A percentile compares a stretch with the other conserved stretches of the same genome.
phyloP scores from a whole-genome alignment of 1,140 invertebrate genomes.

The Drosophila truncata region DNA sequence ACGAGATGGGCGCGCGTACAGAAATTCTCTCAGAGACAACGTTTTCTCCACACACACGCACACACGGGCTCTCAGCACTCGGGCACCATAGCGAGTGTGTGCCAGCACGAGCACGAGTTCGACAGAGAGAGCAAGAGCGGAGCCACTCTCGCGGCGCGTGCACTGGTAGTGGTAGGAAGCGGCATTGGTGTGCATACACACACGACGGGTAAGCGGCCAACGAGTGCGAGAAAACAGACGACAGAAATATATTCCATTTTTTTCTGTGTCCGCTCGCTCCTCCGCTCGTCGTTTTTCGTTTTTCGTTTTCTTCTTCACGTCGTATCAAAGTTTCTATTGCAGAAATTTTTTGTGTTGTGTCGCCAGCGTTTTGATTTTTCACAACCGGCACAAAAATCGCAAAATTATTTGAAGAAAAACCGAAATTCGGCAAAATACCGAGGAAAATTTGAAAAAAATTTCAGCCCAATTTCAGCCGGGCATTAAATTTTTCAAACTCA shows the following conservation, averaged over 20 bases:
- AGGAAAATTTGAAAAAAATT: conserved; percentile 73
- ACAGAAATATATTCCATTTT: conserved; percentile 81
- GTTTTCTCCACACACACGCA: conserved; percentile 26
- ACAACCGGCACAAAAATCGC: conserved; percentile 58
- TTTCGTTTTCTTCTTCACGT: conserved; percentile 82
- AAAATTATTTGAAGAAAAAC: conserved; percentile 71
- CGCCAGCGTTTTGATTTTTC: conserved; percentile 62
- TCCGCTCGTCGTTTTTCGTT: conserved; percentile 66
- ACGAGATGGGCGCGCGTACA: conserved; percentile 54
- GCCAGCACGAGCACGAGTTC: conserved; percentile 42
- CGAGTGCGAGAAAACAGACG: conserved; percentile 85
- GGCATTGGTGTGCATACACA: conserved; percentile 73
- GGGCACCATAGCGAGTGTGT: conserved; percentile 33
- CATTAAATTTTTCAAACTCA: conserved; percentile 41
- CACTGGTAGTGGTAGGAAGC: conserved; percentile 60
- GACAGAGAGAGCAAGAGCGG: conserved; percentile 43
- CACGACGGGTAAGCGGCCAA: conserved; percentile 59
- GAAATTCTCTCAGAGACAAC: conserved; percentile 39
- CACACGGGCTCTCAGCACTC: conserved; percentile 11
- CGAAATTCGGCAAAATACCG: conserved; percentile 73
- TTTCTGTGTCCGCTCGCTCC: conserved; percentile 75
- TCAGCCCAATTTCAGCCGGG: conserved; percentile 31
- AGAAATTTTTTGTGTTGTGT: conserved; percentile 83
- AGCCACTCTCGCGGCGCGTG: conserved; percentile 25
- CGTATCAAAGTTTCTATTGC: conserved; percentile 85